Evolutionary conservation across 2,113 vertebrate genomes (phyloP).

Genomic region (Nesogale talazaci): DNA sequence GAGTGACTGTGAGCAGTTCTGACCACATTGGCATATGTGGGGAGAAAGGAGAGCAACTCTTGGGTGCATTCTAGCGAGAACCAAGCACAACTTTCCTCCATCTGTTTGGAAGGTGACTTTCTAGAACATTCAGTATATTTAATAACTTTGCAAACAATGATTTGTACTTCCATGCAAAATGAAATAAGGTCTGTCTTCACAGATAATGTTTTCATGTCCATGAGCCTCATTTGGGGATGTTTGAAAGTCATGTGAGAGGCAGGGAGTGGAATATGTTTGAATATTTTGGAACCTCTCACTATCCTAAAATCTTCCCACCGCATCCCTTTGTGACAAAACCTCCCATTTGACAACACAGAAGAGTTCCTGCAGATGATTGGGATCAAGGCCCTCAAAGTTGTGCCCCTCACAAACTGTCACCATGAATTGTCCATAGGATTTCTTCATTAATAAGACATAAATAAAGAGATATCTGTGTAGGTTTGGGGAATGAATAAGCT

Average conservation of each 20-base stretch:
- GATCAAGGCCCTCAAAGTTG: not conserved
- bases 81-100: not conserved
- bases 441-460: not conserved
- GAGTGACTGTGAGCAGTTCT: not conserved
- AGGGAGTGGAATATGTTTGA: not conserved
- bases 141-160: not conserved
- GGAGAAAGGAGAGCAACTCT: not conserved
- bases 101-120: not conserved
- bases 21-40: not conserved
- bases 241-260: not conserved
- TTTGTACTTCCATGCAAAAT: slow-evolving; percentile 27
- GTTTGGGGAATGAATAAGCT: not conserved
- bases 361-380: not conserved
- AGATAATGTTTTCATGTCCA: slow-evolving; percentile 1
- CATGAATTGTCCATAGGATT: not conserved
- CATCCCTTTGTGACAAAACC: not conserved
- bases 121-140: slow-evolving; percentile 35
- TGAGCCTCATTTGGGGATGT: not conserved
- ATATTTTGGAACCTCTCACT: not conserved
- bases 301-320: not conserved
- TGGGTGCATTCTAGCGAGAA: slow-evolving; percentile 5
- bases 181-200: not conserved
- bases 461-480: not conserved
- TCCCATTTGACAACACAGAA: not conserved
- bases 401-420: not conserved